Evolutionary conservation across 2,113 vertebrate species (phyloP).

Genomic region (Crotalus viridis): DNA sequence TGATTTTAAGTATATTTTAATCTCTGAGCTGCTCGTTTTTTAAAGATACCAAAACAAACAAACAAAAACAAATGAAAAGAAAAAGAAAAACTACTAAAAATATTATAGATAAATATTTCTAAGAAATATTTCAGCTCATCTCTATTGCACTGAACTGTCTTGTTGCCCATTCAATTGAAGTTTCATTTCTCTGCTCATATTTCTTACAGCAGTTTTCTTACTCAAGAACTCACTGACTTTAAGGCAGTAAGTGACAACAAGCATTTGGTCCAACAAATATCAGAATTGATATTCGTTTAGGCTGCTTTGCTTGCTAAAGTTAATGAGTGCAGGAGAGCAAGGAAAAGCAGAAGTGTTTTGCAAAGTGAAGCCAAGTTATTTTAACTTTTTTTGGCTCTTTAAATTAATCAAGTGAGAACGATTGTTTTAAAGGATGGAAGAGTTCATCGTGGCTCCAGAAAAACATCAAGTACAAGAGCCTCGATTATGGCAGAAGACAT

Average conservation of each 20-base stretch:
- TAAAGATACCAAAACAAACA: not conserved
- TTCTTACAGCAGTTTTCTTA: slow-evolving; percentile 29
- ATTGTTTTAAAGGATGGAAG: slow-evolving; percentile 70
- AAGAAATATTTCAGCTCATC: not conserved
- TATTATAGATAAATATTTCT: not conserved
- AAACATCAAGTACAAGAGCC: slow-evolving; percentile 72
- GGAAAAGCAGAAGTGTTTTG: slow-evolving; percentile 47
- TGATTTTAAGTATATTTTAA: not conserved
- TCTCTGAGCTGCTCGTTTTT: not conserved
- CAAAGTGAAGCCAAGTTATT: slow-evolving; percentile 60
- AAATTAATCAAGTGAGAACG: slow-evolving; percentile 69
- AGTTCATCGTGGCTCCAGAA: slow-evolving; percentile 70
- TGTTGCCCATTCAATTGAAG: not conserved
- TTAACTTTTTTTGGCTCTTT: slow-evolving; percentile 48
- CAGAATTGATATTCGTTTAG: slow-evolving; percentile 42
- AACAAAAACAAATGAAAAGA: not conserved
- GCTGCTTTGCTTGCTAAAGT: slow-evolving; percentile 23
- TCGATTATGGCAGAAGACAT: slow-evolving; percentile 73
- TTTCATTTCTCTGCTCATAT: not conserved
- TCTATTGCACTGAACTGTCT: not conserved
- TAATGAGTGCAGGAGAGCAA: not conserved
- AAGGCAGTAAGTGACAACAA: slow-evolving; percentile 47
- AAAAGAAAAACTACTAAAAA: not conserved
- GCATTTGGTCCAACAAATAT: slow-evolving; percentile 36
- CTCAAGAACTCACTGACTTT: slow-evolving; percentile 31